phyloP scores from a whole-genome alignment of 2,113 vertebrate species.

The Eudyptes chrysolophus region DNA sequence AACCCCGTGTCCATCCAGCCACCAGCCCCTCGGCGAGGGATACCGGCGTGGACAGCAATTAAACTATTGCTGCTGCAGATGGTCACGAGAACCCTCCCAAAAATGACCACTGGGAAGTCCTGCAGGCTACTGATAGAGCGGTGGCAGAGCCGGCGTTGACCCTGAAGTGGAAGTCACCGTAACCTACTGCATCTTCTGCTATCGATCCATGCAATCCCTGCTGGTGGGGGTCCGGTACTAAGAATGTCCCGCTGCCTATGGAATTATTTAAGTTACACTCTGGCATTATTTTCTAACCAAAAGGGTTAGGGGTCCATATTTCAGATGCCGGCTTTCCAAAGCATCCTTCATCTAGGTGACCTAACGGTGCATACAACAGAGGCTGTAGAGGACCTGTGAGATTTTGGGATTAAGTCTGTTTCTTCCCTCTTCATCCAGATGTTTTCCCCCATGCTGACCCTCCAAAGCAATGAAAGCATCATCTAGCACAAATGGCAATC shows the following conservation, averaged over 20 bases:
- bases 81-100: neutral
- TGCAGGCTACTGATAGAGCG: neutral
- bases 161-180: neutral
- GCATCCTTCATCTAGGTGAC: neutral
- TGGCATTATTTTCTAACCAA: neutral
- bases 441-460: neutral
- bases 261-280: neutral
- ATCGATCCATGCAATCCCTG: accelerated
- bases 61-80: neutral
- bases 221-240: accelerated
- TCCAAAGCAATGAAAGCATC: neutral
- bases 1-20: neutral
- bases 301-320: neutral
- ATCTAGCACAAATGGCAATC: neutral
- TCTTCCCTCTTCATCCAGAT: neutral
- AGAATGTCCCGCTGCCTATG: neutral
- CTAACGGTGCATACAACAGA: accelerated
- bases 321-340: neutral
- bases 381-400: neutral
- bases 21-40: neutral
- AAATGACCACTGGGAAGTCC: slow-evolving; percentile 43
- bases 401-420: neutral
- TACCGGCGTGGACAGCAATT: neutral
- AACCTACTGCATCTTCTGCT: neutral
- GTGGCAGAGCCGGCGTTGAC: neutral